Base-by-base conservation (phyloP, 1,140 invertebrate species). In the Pogonomyrmex barbatus region DNA sequence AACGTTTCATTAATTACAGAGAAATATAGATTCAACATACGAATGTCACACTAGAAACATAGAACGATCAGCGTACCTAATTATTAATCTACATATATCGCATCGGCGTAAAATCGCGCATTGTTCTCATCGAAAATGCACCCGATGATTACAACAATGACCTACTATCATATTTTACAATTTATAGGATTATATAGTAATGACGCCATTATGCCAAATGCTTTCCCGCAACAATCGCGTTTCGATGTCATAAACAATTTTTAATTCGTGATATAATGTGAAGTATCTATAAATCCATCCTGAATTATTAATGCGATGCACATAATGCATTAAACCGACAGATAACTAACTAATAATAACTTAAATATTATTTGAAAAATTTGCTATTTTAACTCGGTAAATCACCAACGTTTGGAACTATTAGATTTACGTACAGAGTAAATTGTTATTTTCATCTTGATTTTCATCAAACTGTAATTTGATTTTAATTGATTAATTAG, bases 111-210 rank as follows among this genome's bases (percentile, higher is more conserved):
- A 82, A 75, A 75, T 73, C 42, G 54, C 17, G 12, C 45, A 50
- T 73, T 50, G 45, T 75, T 73, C 30, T 50, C 79, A 30, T 75
- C 42, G 68, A 58, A 82, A 83, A 75, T 83, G 79, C 52, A 45
- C 14, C 54, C 14, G 33, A 83, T 83, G 79, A 83, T 75, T 47
- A 60, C 45, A 75, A 39, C 33, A n/a, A 12, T 12, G 62, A 60
- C 30, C 68, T 71, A 36, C 17, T 73, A 75, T 83, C 62, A 47
- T 45, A 67, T 79, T 67, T 45, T 12, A 17, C 30, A 82, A 60
- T 83, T 83, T 83, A 75, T 8, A 24, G 42, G 42, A 60, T 82
- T 50, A 83, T 62, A 83, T 62, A 33, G 68, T 83, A 83, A 83
- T 83, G 68, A 83, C n/a, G 65, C 24, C 54, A 73, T 73, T 82